Conservation (phyloP, 2,797 vertebrate species). For the Etheostoma perlongum region DNA sequence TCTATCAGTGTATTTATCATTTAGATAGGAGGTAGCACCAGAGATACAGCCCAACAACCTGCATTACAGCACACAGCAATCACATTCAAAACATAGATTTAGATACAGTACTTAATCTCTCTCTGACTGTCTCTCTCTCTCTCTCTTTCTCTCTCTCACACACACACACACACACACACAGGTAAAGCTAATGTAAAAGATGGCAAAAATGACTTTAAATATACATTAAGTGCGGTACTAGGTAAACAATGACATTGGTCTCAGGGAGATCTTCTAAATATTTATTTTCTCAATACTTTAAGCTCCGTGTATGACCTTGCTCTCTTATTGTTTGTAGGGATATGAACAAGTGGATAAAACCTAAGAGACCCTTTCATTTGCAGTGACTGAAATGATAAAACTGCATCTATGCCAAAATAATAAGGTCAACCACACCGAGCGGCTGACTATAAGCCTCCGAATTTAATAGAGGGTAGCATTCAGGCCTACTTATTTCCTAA, state of each 20-base stretch:
- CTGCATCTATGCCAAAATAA: constrained; percentile 30
- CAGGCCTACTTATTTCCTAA: constrained; percentile 21
- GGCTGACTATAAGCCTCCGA: constrained; percentile 31
- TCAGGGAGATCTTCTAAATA: constrained; percentile 6
- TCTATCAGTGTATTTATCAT: constrained; percentile 63
- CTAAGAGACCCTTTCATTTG: constrained; percentile 25
- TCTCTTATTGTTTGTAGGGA: constrained; percentile 34
- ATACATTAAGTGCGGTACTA: not conserved
- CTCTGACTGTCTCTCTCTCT: not conserved
- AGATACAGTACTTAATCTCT: constrained; percentile 7
- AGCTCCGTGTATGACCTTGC: constrained; percentile 26
- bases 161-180: not conserved
- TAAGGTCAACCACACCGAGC: constrained; percentile 27
- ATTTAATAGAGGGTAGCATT: constrained; percentile 28
- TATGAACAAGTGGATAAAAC: constrained; percentile 32
- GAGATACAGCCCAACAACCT: not conserved
- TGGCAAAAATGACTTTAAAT: constrained; percentile 4
- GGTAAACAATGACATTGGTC: constrained; percentile 12
- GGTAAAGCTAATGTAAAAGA: not conserved
- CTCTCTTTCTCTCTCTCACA: not conserved
- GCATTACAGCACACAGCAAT: constrained; percentile 15
- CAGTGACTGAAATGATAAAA: constrained; percentile 28
- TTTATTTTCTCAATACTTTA: constrained; percentile 16
- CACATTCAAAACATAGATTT: constrained; percentile 14
- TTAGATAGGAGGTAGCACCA: constrained; percentile 27